Percentiles rank a stretch among this genome's conserved stretches.
phyloP scores from a whole-genome alignment of 2,113 vertebrate species.

The Edolisoma coerulescens region DNA sequence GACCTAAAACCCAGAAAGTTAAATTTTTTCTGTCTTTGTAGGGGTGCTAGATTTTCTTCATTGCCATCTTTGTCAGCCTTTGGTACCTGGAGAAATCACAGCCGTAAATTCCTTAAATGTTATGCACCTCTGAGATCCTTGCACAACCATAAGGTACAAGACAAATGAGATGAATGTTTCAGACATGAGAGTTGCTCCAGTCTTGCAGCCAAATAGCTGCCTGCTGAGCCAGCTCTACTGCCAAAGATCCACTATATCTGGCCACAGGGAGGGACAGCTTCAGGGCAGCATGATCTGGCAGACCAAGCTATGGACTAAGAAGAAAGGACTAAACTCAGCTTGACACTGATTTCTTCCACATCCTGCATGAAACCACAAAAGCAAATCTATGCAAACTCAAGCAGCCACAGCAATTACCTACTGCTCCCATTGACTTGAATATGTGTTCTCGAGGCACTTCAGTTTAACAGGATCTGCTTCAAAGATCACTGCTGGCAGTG shows the following conservation, averaged over 20 bases:
- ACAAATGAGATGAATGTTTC: neutral
- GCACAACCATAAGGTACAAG: neutral
- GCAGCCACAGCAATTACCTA: neutral
- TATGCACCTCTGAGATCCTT: neutral
- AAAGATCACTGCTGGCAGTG: neutral
- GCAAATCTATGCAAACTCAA: neutral
- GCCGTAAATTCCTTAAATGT: neutral
- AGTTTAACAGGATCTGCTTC: neutral
- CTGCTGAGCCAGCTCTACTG: neutral
- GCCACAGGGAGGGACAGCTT: slow-evolving; percentile 24
- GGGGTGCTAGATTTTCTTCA: neutral
- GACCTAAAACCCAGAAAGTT: neutral
- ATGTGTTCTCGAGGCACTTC: neutral
- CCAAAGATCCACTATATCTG: neutral
- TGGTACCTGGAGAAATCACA: neutral
- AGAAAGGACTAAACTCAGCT: slow-evolving; percentile 17
- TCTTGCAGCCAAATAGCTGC: neutral
- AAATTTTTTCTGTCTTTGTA: neutral
- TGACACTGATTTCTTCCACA: slow-evolving; percentile 41
- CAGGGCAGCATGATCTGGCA: slow-evolving; percentile 28
- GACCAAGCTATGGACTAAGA: neutral
- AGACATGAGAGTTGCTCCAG: neutral
- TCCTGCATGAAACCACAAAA: slow-evolving; percentile 46
- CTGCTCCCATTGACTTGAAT: neutral
- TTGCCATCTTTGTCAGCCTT: neutral